phyloP scores from a whole-genome alignment of 2,113 vertebrate genomes.

The Thomomys bottae region DNA sequence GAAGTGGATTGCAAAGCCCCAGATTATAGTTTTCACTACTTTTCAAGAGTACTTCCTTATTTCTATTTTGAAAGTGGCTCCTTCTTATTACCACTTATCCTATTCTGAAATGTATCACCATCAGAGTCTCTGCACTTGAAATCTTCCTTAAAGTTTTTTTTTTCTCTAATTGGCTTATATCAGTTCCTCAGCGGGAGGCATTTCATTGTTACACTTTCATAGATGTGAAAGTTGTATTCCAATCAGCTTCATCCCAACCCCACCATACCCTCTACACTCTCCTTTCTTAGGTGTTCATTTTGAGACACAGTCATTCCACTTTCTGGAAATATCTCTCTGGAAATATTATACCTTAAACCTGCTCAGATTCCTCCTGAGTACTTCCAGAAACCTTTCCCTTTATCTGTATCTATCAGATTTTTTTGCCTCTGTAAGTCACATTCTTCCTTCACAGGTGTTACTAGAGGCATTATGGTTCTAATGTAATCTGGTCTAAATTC shows the following conservation, averaged over 20 bases:
- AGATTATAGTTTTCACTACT: not conserved
- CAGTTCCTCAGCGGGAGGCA: too few relatives aligned
- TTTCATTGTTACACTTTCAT: too few relatives aligned
- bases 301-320: too few relatives aligned
- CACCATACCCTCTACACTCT: too few relatives aligned
- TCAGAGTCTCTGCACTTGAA: not conserved
- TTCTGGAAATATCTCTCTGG: not conserved
- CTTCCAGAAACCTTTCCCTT: not conserved
- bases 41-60: constrained; percentile 32
- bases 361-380: not conserved
- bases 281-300: too few relatives aligned
- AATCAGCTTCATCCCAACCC: too few relatives aligned
- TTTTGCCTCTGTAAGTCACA: not conserved
- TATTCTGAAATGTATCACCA: not conserved
- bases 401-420: not conserved
- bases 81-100: not conserved
- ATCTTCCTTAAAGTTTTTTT: not conserved
- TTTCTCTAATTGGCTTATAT: too few relatives aligned
- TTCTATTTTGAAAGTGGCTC: constrained; percentile 31
- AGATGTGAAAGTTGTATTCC: too few relatives aligned
- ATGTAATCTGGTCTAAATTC: not conserved
- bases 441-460: not conserved
- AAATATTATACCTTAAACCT: not conserved
- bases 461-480: not conserved
- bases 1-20: constrained; percentile 16